Percentiles rank a stretch among this genome's conserved stretches.
These are phyloP conservation scores for Parotocinclus haroldoi DNA, from an alignment of 2,797 vertebrate species.

Conservation along the genomic window DNA sequence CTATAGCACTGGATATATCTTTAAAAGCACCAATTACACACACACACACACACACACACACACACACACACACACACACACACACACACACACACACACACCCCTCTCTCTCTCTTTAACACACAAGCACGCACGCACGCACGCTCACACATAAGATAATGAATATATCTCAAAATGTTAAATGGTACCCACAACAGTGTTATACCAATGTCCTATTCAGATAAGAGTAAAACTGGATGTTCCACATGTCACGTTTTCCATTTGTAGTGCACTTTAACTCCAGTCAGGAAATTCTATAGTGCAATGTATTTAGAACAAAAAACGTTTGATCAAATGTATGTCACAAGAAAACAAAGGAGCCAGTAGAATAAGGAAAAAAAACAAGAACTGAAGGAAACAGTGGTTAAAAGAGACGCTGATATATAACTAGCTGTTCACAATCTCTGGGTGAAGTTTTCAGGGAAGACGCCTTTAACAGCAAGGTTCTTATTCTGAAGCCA, in stretches of 20 bases:
- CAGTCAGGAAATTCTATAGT: constrained; percentile 1
- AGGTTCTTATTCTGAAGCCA: constrained; percentile 87
- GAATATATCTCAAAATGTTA: neutral
- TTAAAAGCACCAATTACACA: neutral
- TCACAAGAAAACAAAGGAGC: neutral
- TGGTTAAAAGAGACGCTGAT: neutral
- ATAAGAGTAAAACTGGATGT: neutral
- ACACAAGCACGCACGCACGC: neutral
- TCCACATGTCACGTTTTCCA: neutral
- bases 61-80: neutral
- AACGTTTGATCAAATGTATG: neutral
- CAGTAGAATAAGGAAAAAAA: neutral
- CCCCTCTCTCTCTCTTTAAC: neutral
- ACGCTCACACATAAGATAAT: neutral
- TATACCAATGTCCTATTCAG: neutral
- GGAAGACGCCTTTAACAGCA: constrained; percentile 88
- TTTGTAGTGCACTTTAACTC: constrained; percentile 4
- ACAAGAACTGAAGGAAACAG: neutral
- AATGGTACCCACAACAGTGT: neutral
- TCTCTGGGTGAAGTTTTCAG: constrained; percentile 94
- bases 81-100: no score
- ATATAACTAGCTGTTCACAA: constrained; percentile 67
- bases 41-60: no score
- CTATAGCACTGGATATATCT: no score
- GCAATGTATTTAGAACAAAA: constrained; percentile 1